A percentile compares a stretch with the other conserved stretches of the same genome.
Conservation (phyloP, 2,797 vertebrate species). For the Argyrosomus regius region DNA sequence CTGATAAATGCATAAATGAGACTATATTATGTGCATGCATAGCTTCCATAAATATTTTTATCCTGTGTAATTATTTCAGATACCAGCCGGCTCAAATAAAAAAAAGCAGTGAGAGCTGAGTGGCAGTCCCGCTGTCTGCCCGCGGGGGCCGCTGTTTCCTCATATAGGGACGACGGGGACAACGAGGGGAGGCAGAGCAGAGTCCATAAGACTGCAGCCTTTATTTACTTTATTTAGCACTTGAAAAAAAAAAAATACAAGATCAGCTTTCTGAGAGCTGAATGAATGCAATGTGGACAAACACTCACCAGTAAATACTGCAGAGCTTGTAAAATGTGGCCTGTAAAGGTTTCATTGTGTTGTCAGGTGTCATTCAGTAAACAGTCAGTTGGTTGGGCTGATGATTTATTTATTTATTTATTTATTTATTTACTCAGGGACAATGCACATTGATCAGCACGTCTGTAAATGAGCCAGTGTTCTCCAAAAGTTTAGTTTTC, state of each 20-base stretch:
- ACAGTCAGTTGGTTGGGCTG: conserved; percentile 16
- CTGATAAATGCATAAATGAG: not conserved
- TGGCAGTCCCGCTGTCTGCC: conserved; percentile 66
- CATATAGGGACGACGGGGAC: conserved; percentile 64
- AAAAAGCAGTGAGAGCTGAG: conserved; percentile 12
- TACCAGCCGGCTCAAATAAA: conserved; percentile 18
- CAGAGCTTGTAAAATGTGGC: conserved; percentile 8
- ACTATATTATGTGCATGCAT: not conserved
- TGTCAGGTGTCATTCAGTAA: conserved; percentile 2
- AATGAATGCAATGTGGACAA: conserved; percentile 14
- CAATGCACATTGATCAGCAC: not conserved
- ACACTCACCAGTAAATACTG: conserved; percentile 1
- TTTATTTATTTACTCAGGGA: not conserved
- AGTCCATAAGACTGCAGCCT: conserved; percentile 39
- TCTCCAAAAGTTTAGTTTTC: not conserved
- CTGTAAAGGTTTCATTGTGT: conserved; percentile 11
- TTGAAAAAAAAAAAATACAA: not conserved
- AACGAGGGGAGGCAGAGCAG: conserved; percentile 1
- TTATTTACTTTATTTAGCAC: conserved; percentile 49
- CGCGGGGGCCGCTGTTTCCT: conserved; percentile 88
- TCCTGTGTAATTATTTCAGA: conserved; percentile 12
- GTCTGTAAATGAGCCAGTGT: not conserved
- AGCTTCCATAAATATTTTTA: not conserved
- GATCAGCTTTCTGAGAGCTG: not conserved
- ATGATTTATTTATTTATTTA: conserved; percentile 10